Base-by-base conservation (phyloP, 2,797 vertebrate species). In the Brotula barbata region DNA sequence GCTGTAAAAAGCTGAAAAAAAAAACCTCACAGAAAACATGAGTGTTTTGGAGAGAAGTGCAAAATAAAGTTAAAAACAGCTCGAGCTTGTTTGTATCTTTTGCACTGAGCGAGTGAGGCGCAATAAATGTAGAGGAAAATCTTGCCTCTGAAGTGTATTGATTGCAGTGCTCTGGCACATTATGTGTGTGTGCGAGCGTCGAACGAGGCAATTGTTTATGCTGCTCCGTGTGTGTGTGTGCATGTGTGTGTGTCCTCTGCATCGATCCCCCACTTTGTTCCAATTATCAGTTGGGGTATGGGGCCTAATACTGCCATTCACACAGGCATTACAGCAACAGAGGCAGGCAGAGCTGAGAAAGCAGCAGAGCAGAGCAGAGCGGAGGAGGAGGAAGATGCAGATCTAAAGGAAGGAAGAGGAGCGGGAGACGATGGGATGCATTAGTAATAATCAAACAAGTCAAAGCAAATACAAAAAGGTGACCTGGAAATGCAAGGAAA, bases 191-290 rank as follows among this genome's bases (percentile, higher is more conserved):
- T 47, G 52, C 65, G 61, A 65, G 54, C 59, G 65, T 66, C 71
- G 49, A 71, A 68, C 74, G 11, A 36, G 65, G 69, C 25, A 73
- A 64, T 70, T 84, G 78, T 85, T 86, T 82, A 71, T 81, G 58
- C 58, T 71, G 50, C 46, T 60, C 49, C 47, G 64, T 42, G 20
- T 46, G 62, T 28, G 58, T 33, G 53, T 34, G 23, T 43, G 22
- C 57, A 58, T 50, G 6, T 59, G 53, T 68, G 58, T 60, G 71
- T 43, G 68, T 65, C 83, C 77, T 71, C 51, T 45, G 65, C 59
- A 87, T 87, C 68, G 89, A 91, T 92, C 80, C 81, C 56, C 71
- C 82, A 82, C 87, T 92, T 91, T 91, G 89, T 88, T 88, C 86
- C 86, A 90, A 90, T 93, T 89, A 91, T 90, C 83, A 78, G 71